Conservation (phyloP, 2,113 vertebrate genomes). For the Excalfactoria chinensis region DNA sequence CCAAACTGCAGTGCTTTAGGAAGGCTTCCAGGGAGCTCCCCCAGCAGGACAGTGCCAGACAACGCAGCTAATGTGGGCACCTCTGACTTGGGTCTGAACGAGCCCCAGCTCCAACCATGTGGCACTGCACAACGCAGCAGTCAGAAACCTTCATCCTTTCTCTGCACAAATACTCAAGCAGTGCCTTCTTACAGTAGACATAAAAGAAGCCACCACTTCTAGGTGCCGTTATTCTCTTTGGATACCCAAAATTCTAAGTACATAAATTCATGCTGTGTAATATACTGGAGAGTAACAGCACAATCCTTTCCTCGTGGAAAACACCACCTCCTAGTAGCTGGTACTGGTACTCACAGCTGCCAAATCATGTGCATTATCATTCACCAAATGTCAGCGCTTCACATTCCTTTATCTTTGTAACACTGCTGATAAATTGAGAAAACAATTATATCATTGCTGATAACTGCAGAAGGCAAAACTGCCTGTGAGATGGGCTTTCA, state of each 20-base stretch:
- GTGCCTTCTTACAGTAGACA: neutral
- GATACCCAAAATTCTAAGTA: neutral
- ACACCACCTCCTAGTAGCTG: neutral
- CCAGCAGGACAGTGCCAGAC: neutral
- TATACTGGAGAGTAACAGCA: neutral
- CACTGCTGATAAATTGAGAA: neutral
- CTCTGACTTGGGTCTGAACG: neutral
- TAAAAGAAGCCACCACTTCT: neutral
- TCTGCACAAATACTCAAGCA: rapidly evolving
- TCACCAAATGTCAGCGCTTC: neutral
- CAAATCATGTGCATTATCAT: neutral
- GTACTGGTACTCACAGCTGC: slow-evolving; percentile 5
- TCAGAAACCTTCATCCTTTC: neutral
- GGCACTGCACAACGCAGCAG: rapidly evolving
- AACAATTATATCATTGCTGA: neutral
- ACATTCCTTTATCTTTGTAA: neutral
- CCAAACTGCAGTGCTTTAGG: neutral
- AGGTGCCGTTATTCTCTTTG: neutral
- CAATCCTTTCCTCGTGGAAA: neutral
- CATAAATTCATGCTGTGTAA: neutral
- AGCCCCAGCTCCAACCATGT: rapidly evolving
- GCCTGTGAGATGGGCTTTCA: neutral
- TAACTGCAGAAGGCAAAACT: neutral
- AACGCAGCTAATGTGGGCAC: neutral
- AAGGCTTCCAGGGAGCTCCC: neutral